Base-by-base conservation (phyloP, 2,113 vertebrate species). In the Ammodytes marinus region DNA sequence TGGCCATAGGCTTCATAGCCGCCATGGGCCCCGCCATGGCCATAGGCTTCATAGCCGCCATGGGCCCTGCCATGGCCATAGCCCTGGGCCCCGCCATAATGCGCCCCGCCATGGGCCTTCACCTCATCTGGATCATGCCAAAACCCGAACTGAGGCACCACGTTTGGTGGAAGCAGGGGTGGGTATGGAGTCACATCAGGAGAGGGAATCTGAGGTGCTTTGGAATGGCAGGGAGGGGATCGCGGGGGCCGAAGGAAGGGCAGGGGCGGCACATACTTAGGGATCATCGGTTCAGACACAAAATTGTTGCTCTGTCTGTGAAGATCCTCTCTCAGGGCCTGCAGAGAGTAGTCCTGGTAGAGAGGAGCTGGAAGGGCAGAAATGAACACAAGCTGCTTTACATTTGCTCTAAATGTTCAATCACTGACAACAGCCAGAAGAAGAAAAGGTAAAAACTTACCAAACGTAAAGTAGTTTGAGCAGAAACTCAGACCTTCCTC, bases 331-430 rank as follows among this genome's bases (percentile, higher is more conserved):
- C 71, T 91, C 7, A 92, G 7, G 3, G 52, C 66, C 64, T 79
- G 83, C 61, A 94, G 53, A 74, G 89, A 93, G 82, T 95, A 96
- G 54, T 95, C 91, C 86, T 96, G 96, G 84, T 95, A 96, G 9
- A 96, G 86, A 0, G 95, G 96, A 43, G 92, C 95, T 93, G 86
- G 37, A 89, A 1, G 27, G 77, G 40, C 52, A 69, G 35, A 40
- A 1, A 49, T 2, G 9, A 3, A 46, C 11, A 54, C 2, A 19
- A 17, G n/a, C 2, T 0, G 10, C 1, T 65, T 63, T 15, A 15
- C 6, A 39, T 4, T 8, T 27, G 6, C 5, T 27, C 4, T 8
- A 15, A 45, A 13, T n/a, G 4, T 10, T 8, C 43, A 68, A 0
- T 37, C 13, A 37, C 9, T 42, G 14, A 39, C 3, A 37, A 49